Base-by-base conservation (phyloP, 1,140 invertebrate species). In the Phenacoccus solenopsis region DNA sequence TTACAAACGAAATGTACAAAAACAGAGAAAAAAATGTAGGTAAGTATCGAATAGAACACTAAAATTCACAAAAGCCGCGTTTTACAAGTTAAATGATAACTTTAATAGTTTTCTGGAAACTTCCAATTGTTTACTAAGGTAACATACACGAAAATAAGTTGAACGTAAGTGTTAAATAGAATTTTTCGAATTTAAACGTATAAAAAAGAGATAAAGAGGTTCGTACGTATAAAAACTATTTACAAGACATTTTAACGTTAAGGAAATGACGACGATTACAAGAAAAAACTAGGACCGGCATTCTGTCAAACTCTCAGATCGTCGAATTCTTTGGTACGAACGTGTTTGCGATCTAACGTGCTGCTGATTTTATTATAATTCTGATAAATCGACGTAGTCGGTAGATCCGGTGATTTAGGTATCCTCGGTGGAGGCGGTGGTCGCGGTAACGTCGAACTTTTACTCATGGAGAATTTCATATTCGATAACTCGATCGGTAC, bases 401-500 rank as follows among this genome's bases (percentile, higher is more conserved):
- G 12, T 64, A 10, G 22, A 64, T 64, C 59, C 3, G 59, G 12
- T 10, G 59, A 24, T 25, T 24, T 27, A 1, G 59, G 59, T 3
- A 64, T 64, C 25, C 59, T 24, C 4, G 59, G 59, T 16, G 59
- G 59, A 5, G 59, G 59, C 22, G 59, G 59, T 24, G 59, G 59
- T 64, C 59, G 10, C 16, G 59, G 59, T 64, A 64, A 20, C 10
- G 59, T 64, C 20, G 59, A 64, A 27, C 59, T 64, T 64, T 64
- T 64, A 27, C 16, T 64, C 25, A 24, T 64, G 16, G 3, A 16
- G 59, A 64, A 64, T 64, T 64, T 64, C 12, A 64, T 24, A 64
- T 64, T 64, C 59, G 59, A 64, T 64, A 64, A 64, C 25, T 64
- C 59, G 22, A 64, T 64, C 22, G 59, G 59, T 64, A 64, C 25